These are phyloP conservation scores for Tympanoctomys barrerae DNA, from an alignment of 2,797 vertebrate species.

Conservation along the genomic window DNA sequence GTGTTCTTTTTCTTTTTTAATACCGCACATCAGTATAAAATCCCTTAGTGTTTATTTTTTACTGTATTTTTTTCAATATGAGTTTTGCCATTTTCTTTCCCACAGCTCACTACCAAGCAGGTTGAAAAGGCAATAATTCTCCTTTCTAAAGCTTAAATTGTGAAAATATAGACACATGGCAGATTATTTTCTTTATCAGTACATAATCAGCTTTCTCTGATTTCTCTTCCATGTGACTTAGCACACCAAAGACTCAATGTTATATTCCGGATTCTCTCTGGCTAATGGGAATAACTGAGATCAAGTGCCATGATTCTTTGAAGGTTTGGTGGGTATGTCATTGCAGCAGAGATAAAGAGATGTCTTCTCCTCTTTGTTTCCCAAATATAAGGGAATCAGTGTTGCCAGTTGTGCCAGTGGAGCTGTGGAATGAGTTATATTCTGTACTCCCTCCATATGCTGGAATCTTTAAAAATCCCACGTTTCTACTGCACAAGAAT, in stretches of 20 bases:
- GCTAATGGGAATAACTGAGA: slow-evolving; percentile 1
- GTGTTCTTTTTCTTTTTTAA: slow-evolving; percentile 10
- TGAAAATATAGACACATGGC: slow-evolving; percentile 7
- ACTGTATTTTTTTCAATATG: slow-evolving; percentile 30
- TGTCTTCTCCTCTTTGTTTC: not conserved
- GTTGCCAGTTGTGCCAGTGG: not conserved
- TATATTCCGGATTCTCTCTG: slow-evolving; percentile 26
- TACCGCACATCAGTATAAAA: slow-evolving; percentile 48
- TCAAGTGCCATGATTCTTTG: not conserved
- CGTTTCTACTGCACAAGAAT: not conserved
- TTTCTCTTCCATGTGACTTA: slow-evolving; percentile 36
- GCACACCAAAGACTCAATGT: not conserved
- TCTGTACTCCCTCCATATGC: not conserved
- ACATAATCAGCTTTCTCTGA: slow-evolving; percentile 27
- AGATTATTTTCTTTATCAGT: slow-evolving; percentile 47
- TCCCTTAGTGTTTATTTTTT: slow-evolving; percentile 66
- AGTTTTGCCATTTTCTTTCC: slow-evolving; percentile 37
- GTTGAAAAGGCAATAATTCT: slow-evolving; percentile 51
- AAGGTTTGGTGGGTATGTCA: not conserved
- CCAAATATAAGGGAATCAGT: not conserved
- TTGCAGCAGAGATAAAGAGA: not conserved
- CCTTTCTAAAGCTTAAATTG: not conserved
- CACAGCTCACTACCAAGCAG: not conserved
- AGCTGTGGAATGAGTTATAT: not conserved
- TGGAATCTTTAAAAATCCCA: slow-evolving; percentile 1